A percentile compares a stretch with the other conserved stretches of the same genome.
Conservation (phyloP, 2,113 vertebrate species). For the Cheilinus undulatus region DNA sequence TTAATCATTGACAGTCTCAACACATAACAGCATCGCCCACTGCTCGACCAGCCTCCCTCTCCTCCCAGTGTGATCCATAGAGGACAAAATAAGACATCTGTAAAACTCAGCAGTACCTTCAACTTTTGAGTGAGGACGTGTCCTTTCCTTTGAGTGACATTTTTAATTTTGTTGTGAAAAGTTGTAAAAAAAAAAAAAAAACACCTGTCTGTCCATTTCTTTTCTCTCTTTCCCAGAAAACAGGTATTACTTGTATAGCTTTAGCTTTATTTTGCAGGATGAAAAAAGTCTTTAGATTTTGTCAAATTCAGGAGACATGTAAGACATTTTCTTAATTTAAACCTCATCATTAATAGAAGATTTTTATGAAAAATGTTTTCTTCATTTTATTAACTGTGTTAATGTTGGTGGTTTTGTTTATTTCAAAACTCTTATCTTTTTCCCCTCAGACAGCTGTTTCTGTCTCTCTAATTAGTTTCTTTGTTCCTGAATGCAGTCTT, state of each 20-base stretch:
- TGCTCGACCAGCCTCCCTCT: not conserved
- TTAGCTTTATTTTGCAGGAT: conserved; percentile 17
- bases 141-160: conserved; percentile 10
- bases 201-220: not conserved
- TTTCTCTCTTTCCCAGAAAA: conserved; percentile 2
- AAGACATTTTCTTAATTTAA: not conserved
- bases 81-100: conserved; percentile 15
- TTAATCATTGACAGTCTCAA: conserved; percentile 31
- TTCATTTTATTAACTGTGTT: too few species aligned
- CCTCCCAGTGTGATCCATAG: conserved; percentile 24
- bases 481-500: not conserved
- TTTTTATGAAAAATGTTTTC: too few species aligned
- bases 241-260: not conserved
- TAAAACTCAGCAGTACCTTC: not conserved
- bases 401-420: not conserved
- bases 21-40: conserved; percentile 10
- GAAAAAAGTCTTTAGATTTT: conserved; percentile 6
- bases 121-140: not conserved
- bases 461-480: not conserved
- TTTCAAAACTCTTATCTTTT: not conserved
- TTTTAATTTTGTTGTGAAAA: conserved; percentile 5
- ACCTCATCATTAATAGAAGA: too few species aligned
- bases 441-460: not conserved
- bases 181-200: not conserved
- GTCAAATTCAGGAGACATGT: too few species aligned